Conservation (phyloP, 2,113 vertebrate species). For the Calypte anna region DNA sequence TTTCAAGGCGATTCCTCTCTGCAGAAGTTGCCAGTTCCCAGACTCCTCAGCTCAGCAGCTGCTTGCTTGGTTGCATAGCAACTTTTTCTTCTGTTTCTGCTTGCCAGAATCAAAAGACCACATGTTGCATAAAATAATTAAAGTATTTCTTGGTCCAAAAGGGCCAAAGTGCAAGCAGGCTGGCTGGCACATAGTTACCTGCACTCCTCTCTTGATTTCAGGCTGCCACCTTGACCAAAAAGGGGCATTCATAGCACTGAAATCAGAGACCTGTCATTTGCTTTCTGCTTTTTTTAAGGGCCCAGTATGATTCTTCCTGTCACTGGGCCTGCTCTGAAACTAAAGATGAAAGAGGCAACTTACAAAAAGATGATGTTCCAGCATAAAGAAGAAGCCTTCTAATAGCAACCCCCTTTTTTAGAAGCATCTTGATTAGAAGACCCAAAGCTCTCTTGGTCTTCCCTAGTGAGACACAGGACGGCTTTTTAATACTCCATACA, state of each 20-base stretch:
- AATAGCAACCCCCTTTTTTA: not conserved
- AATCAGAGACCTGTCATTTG: not conserved
- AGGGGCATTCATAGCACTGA: not conserved
- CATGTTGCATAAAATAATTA: not conserved
- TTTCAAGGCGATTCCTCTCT: slow-evolving; percentile 8
- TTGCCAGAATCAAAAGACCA: slow-evolving; percentile 7
- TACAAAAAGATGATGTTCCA: not conserved
- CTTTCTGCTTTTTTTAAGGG: not conserved
- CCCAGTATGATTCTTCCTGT: not conserved
- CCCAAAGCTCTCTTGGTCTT: not conserved
- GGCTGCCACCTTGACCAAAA: not conserved
- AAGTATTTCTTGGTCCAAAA: not conserved
- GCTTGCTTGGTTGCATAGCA: slow-evolving; percentile 40
- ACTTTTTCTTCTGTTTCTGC: not conserved
- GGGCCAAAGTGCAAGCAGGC: not conserved
- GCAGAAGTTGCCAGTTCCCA: slow-evolving; percentile 3
- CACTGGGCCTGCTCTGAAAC: not conserved
- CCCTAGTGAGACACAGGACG: not conserved
- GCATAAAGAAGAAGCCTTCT: not conserved
- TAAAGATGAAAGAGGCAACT: not conserved
- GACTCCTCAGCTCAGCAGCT: slow-evolving; percentile 22
- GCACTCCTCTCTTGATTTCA: not conserved
- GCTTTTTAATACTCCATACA: not conserved
- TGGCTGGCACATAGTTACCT: not conserved
- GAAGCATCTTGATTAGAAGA: not conserved